Evolutionary conservation across 2,888 invertebrate genomes (phyloP), one percentile per base, ranked within the genome.

Genomic region (Hyles lineata): DNA sequence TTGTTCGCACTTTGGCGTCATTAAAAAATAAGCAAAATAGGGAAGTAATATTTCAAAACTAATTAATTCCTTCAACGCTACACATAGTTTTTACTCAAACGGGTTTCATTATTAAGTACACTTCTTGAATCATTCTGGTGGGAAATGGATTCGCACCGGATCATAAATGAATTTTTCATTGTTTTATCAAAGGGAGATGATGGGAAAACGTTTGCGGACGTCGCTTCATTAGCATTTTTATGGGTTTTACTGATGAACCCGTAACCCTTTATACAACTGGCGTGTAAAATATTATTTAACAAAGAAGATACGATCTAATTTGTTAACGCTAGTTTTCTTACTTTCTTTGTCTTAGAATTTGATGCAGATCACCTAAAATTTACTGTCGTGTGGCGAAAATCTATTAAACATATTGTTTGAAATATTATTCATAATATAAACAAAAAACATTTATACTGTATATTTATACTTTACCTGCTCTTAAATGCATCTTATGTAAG

Each of bases 181-280:
- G 82, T 83, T 43, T 50, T 43, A 67, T 50, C 60, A 23, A 74
- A 74, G 77, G 76, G 81, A 81, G 82, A 74, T 76, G 80, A 79
- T 86, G 86, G 80, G 88, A 87, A 87, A 82, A 79, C 80, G 76
- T 23, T 43, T 76, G 78, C 76, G 76, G 67, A 72, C 72, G 70
- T 76, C 76, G 67, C 74, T 79, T 83, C 82, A 83, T 85, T 85
- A 82, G 78, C 83, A 83, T 83, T 79, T 82, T 80, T 81, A 84
- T 83, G 72, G 73, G 74, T 74, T 74, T 72, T 74, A 76, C 74
- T 50, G 17, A 50, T 67, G 50, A 67, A 67, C 50, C 50, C 50
- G 21, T 67, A 67, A 67, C 17, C 67, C 23, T 3, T 43, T 67
- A 21, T 17, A 61, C 17, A 2, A 25, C 29, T 61, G 8, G 3